Base-by-base conservation (phyloP, 2,113 vertebrate species). In the Pardalotus punctatus region DNA sequence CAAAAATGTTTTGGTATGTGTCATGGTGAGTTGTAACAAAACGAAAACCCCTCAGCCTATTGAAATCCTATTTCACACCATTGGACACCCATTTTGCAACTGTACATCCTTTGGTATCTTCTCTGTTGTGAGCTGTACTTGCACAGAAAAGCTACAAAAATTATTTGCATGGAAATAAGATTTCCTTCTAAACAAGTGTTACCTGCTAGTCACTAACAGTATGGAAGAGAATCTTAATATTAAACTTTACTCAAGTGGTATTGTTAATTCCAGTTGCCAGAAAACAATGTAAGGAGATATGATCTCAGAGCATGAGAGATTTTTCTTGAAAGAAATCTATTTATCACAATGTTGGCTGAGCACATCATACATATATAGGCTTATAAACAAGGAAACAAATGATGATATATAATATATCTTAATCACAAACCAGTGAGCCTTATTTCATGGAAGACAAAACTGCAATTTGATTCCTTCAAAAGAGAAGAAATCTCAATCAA, bases 401-500 rank as follows among this genome's bases (percentile, higher is more conserved):
- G 81, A 88, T 66, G 64, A 80, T 74, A 67, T 69, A 35, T 70
- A 53, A 78, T 71, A n/a, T 66, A 67, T 93, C 85, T 90, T 95
- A 97, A 94, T 96, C 74, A 96, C 76, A 94, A 77, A 73, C 71
- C 38, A 94, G 47, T 31, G 76, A 80, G 87, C 14, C 38, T 78
- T 90, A 66, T 94, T 96, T 82, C 71, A 91, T 60, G 51, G 56
- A 78, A 91, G 90, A 95, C 42, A 85, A 96, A 95, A 95, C 62
- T 83, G 95, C 85, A 96, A 96, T 91, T 96, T 93, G 18, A 48
- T 77, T 86, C 58, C 47, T 96, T 96, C 92, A 96, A 45, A 96
- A 90, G 50, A 60, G 90, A 90, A 82, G 86, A 88, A 96, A 86
- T 96, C 71, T 95, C 76, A 97, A 97, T 96, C 95, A 97, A 93